These are phyloP conservation scores for Paguma larvata DNA, from an alignment of 2,797 vertebrate genomes.

Conservation along the genomic window DNA sequence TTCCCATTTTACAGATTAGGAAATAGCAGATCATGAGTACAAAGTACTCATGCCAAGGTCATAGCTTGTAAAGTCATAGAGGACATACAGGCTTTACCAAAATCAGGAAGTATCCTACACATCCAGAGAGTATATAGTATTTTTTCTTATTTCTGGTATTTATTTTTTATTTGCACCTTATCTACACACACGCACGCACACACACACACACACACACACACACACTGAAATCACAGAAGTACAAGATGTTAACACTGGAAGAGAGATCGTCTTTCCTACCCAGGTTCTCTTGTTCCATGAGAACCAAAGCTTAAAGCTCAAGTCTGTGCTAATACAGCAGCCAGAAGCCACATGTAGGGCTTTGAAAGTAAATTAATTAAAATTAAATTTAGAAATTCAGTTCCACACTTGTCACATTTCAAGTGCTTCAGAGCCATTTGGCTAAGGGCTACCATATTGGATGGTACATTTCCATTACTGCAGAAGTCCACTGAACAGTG, in stretches of 20 bases:
- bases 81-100: background rate
- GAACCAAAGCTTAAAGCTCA: constrained; percentile 22
- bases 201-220: background rate
- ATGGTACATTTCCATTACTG: background rate
- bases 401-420: background rate
- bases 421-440: background rate
- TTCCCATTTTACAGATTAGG: background rate
- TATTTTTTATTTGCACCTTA: background rate
- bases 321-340: background rate
- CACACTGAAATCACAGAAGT: background rate
- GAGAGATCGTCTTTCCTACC: background rate
- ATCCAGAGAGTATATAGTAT: background rate
- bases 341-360: background rate
- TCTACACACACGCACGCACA: background rate
- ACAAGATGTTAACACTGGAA: background rate
- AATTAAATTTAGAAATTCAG: background rate
- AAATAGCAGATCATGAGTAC: background rate
- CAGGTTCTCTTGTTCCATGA: background rate
- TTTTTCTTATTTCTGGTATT: background rate
- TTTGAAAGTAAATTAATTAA: constrained; percentile 21
- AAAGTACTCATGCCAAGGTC: background rate
- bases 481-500: background rate
- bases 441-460: background rate
- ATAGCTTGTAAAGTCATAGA: background rate
- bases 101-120: background rate